phyloP scores from a whole-genome alignment of 2,113 vertebrate genomes.

The Butorides virescens region DNA sequence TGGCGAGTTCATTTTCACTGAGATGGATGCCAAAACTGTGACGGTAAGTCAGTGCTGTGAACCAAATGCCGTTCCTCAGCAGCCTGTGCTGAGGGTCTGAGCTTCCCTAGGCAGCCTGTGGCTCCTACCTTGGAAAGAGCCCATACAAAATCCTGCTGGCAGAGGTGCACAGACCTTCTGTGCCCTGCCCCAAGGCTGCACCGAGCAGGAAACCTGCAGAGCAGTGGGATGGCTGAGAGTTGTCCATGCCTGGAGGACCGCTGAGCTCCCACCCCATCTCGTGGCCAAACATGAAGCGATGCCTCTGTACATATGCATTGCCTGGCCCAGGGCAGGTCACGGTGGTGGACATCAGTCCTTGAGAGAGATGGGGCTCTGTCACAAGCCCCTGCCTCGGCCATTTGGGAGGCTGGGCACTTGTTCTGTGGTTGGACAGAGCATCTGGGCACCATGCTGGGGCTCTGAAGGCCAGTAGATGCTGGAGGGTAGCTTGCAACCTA shows the following conservation, averaged over 20 bases:
- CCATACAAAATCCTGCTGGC: neutral
- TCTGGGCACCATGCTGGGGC: neutral
- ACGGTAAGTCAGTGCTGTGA: constrained; percentile 79
- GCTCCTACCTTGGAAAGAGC: neutral
- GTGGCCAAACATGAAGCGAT: neutral
- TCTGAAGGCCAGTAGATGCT: neutral
- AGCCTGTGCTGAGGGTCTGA: neutral
- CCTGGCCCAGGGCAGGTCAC: neutral
- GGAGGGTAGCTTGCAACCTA: neutral
- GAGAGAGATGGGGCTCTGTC: neutral
- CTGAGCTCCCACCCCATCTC: constrained; percentile 51
- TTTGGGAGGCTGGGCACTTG: neutral
- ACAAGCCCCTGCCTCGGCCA: neutral
- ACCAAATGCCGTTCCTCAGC: neutral
- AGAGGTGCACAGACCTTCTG: neutral
- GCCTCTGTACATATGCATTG: neutral
- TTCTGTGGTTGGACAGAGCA: neutral
- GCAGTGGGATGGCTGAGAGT: neutral
- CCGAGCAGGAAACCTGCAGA: neutral
- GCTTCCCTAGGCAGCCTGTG: neutral
- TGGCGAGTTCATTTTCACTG: constrained; percentile 96
- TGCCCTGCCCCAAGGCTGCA: neutral
- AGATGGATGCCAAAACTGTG: constrained; percentile 96
- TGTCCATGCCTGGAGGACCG: neutral
- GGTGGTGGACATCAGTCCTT: neutral